Conservation (phyloP, 2,888 invertebrate species). For the Agrochola circellaris region DNA sequence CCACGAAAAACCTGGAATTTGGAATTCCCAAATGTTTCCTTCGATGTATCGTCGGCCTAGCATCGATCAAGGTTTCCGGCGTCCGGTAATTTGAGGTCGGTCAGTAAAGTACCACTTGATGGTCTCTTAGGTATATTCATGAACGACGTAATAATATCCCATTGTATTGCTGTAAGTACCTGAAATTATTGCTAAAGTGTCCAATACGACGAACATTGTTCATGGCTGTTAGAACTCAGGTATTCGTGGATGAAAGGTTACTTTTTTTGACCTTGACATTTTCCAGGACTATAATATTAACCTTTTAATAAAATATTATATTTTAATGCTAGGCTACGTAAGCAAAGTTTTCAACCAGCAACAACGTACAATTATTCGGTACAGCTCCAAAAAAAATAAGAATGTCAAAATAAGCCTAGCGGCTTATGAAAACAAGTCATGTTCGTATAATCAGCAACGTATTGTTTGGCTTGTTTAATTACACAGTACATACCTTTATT, state of each 20-base stretch:
- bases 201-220: not conserved
- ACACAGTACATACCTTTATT: slow-evolving; percentile 11
- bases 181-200: not conserved
- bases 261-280: not conserved
- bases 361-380: too few relatives aligned
- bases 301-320: not conserved
- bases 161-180: not conserved
- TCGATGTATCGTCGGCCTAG: slow-evolving; percentile 15
- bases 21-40: not conserved
- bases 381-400: not conserved
- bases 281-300: not conserved
- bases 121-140: not conserved
- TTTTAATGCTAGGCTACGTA: too few relatives aligned
- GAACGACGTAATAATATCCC: not conserved
- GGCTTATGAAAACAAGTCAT: slow-evolving; percentile 19
- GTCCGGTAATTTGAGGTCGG: slow-evolving; percentile 38
- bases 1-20: not conserved
- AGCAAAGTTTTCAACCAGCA: too few relatives aligned
- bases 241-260: not conserved
- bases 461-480: slow-evolving; percentile 27
- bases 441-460: slow-evolving; percentile 30
- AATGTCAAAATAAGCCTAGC: not conserved
- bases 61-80: slow-evolving; percentile 47
- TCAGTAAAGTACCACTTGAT: slow-evolving; percentile 6
- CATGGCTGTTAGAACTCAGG: not conserved